These are phyloP conservation scores for Spilogale gracilis DNA, from an alignment of 2,113 vertebrate species.

Conservation along the genomic window DNA sequence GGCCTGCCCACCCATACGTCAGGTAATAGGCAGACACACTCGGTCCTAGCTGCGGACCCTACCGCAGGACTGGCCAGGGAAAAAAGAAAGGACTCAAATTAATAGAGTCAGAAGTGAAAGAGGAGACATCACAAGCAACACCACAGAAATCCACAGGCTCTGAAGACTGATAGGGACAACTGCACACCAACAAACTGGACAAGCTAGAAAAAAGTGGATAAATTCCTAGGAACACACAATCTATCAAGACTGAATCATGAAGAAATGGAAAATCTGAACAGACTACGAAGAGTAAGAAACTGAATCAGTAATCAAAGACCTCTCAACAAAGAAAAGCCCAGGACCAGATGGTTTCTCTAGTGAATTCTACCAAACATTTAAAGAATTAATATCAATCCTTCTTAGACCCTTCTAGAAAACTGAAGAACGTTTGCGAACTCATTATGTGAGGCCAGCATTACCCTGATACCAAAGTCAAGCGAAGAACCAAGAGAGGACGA, in stretches of 20 bases:
- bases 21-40: neutral
- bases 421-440: neutral
- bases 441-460: neutral
- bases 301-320: neutral
- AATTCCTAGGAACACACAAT: neutral
- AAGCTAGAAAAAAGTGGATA: neutral
- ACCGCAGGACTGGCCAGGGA: neutral
- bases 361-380: neutral
- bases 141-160: neutral
- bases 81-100: neutral
- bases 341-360: neutral
- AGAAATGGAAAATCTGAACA: neutral
- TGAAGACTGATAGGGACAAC: fast-evolving
- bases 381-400: neutral
- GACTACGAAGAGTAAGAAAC: neutral
- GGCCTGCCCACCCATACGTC: neutral
- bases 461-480: neutral
- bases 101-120: too few species aligned
- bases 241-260: neutral
- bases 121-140: neutral
- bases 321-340: neutral
- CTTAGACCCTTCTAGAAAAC: neutral
- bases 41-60: neutral
- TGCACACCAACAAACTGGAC: fast-evolving
- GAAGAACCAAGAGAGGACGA: neutral